Conservation (phyloP, 2,888 invertebrate genomes). For the Uloborus plumipes region DNA sequence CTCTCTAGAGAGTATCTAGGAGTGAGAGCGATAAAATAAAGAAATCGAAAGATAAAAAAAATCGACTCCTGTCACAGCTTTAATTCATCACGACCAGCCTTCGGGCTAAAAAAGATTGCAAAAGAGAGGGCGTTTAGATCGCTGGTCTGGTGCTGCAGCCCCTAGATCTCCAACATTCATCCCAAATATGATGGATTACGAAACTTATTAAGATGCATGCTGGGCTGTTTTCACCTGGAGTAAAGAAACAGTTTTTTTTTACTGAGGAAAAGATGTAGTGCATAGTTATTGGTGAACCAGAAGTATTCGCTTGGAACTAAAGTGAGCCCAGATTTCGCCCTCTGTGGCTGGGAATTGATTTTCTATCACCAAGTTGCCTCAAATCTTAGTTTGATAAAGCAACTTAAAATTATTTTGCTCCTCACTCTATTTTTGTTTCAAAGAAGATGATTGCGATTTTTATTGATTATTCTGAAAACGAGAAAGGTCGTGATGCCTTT, state of each 20-base stretch:
- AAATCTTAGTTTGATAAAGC: too few relatives aligned
- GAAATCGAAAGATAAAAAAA: conserved; percentile 39
- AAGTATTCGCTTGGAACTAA: conserved; percentile 29
- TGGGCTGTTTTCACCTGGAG: conserved; percentile 37
- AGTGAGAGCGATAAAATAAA: conserved; percentile 34
- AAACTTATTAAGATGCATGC: conserved; percentile 55
- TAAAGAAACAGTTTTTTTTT: conserved; percentile 12
- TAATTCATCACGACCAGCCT: conserved; percentile 47
- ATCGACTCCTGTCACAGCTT: conserved; percentile 47
- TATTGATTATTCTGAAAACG: too few relatives aligned
- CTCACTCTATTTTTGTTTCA: too few relatives aligned
- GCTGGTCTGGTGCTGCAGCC: conserved; percentile 24
- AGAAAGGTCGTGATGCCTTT: too few relatives aligned
- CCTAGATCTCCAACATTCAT: conserved; percentile 49
- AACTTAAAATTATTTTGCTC: too few relatives aligned
- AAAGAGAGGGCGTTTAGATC: conserved; percentile 43
- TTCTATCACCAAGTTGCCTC: too few relatives aligned
- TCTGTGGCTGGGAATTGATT: not conserved
- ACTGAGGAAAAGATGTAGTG: conserved; percentile 16
- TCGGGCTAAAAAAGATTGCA: conserved; percentile 37
- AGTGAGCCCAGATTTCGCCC: conserved; percentile 15
- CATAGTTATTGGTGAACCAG: conserved; percentile 8
- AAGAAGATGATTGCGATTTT: too few relatives aligned
- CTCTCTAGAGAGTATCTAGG: conserved; percentile 17
- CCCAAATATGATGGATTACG: conserved; percentile 57